phyloP scores from a whole-genome alignment of 2,797 vertebrate genomes.

The Iguana delicatissima region DNA sequence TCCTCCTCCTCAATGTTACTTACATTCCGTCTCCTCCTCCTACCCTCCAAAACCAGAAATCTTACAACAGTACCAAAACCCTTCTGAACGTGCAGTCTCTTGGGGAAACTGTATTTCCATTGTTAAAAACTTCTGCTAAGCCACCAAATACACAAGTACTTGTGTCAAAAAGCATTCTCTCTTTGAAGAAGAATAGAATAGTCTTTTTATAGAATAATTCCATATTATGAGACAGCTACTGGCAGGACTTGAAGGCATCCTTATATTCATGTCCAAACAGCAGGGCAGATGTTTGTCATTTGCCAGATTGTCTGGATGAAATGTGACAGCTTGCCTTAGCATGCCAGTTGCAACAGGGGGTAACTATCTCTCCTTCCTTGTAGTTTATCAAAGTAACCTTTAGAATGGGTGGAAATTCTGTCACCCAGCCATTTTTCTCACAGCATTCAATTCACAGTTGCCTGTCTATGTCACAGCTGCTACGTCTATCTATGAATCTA shows the following conservation, averaged over 20 bases:
- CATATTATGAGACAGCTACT: not conserved
- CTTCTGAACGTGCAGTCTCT: not conserved
- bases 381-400: not conserved
- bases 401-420: not conserved
- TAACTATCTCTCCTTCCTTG: not conserved
- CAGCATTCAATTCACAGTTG: not conserved
- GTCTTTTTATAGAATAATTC: constrained; percentile 1
- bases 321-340: not conserved
- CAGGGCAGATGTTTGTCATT: not conserved
- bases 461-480: not conserved
- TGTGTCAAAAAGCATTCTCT: not conserved
- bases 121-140: not conserved
- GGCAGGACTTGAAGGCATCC: not conserved
- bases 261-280: constrained; percentile 14
- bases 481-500: not conserved
- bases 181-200: not conserved
- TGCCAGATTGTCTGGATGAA: not conserved
- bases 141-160: too few relatives aligned
- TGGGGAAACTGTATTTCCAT: not conserved
- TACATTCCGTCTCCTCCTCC: too few relatives aligned
- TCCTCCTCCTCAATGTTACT: too few relatives aligned
- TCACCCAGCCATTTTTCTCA: not conserved
- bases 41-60: too few relatives aligned
- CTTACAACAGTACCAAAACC: not conserved
- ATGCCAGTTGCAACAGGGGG: not conserved